These are phyloP conservation scores for Coenobita brevimanus DNA, from an alignment of 1,140 invertebrate species.

Conservation along the genomic window DNA sequence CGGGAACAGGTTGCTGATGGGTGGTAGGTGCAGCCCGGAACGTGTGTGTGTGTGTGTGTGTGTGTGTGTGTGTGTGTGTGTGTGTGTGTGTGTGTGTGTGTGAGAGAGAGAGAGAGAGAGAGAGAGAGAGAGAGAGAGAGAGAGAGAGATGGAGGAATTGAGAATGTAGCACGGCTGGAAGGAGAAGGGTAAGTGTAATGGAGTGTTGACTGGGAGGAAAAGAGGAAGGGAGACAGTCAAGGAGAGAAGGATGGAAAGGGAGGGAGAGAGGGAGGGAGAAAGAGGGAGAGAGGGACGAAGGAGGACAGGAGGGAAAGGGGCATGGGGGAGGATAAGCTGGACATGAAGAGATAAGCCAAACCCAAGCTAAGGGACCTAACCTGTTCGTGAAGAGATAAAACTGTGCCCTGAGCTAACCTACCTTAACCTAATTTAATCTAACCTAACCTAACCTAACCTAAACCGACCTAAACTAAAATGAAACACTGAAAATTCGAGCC, in stretches of 20 bases:
- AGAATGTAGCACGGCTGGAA: not conserved
- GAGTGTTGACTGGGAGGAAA: not conserved
- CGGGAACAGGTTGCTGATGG: no score
- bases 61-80: constrained; percentile 1
- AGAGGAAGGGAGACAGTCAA: not conserved
- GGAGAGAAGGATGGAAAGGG: not conserved
- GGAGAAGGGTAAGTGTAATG: not conserved
- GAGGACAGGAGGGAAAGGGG: not conserved
- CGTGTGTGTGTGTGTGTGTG: no score
- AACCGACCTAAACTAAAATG: no score
- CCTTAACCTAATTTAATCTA: no score
- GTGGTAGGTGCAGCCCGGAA: no score
- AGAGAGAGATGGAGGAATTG: not conserved
- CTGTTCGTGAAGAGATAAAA: no score
- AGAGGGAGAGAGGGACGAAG: no score
- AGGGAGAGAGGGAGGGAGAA: not conserved
- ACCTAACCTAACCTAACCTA: no score
- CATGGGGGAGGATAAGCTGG: not conserved
- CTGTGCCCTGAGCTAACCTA: no score
- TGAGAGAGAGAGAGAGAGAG: not conserved
- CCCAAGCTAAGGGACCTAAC: no score
- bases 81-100: constrained; percentile 1
- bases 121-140: not conserved
- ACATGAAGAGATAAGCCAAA: no score
- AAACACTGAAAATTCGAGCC: no score